A percentile compares a stretch with the other conserved stretches of the same genome.
Evolutionary conservation across 2,888 invertebrate species (phyloP).

Genomic region (Netelia melanura): DNA sequence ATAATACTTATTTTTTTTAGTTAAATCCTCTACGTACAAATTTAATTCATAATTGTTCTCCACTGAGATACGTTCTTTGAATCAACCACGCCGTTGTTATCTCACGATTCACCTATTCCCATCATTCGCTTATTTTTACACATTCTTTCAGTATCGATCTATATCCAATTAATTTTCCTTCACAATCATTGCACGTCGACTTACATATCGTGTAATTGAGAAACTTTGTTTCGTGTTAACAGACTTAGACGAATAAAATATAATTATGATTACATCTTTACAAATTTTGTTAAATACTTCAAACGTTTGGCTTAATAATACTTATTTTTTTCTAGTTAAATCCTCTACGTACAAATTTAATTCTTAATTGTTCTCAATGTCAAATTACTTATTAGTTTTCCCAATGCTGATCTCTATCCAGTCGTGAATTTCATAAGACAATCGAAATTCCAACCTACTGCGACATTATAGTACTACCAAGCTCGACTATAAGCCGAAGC

Average conservation of each 20-base stretch:
- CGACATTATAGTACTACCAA: not conserved
- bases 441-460: not conserved
- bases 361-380: not conserved
- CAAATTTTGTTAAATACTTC: not conserved
- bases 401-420: not conserved
- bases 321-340: too few relatives aligned
- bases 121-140: not conserved
- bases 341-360: too few relatives aligned
- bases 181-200: not conserved
- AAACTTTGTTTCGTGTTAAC: constrained; percentile 21
- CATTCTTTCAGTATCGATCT: not conserved
- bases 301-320: too few relatives aligned
- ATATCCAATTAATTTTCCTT: constrained; percentile 32
- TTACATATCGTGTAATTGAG: not conserved
- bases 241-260: constrained; percentile 34
- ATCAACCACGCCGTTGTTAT: not conserved
- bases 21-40: too few relatives aligned
- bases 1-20: too few relatives aligned
- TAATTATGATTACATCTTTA: constrained; percentile 1
- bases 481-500: constrained; percentile 1
- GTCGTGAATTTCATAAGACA: constrained; percentile 35
- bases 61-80: constrained; percentile 84
- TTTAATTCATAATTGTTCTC: constrained; percentile 77
- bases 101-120: not conserved
- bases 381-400: not conserved